phyloP scores from a whole-genome alignment of 2,797 vertebrate species.

The Oceanodroma leucorhoa region DNA sequence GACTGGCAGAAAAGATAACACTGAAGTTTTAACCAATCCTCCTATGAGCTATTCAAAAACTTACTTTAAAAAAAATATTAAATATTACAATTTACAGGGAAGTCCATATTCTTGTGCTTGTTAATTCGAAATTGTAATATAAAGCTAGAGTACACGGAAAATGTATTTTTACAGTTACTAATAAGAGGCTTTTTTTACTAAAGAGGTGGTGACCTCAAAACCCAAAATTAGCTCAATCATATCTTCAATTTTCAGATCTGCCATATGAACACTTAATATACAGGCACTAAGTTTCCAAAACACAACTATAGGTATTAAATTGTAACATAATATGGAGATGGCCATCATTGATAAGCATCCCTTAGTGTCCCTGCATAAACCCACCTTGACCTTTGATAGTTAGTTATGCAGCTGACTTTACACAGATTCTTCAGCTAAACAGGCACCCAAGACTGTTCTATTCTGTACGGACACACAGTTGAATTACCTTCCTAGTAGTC shows the following conservation, averaged over 20 bases:
- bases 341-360: background rate
- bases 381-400: background rate
- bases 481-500: background rate
- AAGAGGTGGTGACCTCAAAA: background rate
- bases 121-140: background rate
- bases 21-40: background rate
- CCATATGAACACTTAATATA: background rate
- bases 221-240: background rate
- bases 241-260: background rate
- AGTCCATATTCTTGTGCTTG: background rate
- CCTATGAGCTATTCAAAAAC: background rate
- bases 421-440: background rate
- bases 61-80: background rate
- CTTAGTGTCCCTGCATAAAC: background rate
- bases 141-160: background rate
- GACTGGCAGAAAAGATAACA: background rate
- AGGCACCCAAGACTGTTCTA: background rate
- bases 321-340: background rate
- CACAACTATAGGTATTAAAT: background rate
- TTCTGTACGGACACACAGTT: background rate
- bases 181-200: background rate
- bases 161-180: background rate
- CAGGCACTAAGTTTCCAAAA: background rate
- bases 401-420: background rate
- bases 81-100: background rate